These are phyloP conservation scores for Diorhabda carinulata DNA, from an alignment of 1,140 invertebrate genomes.

Conservation along the genomic window DNA sequence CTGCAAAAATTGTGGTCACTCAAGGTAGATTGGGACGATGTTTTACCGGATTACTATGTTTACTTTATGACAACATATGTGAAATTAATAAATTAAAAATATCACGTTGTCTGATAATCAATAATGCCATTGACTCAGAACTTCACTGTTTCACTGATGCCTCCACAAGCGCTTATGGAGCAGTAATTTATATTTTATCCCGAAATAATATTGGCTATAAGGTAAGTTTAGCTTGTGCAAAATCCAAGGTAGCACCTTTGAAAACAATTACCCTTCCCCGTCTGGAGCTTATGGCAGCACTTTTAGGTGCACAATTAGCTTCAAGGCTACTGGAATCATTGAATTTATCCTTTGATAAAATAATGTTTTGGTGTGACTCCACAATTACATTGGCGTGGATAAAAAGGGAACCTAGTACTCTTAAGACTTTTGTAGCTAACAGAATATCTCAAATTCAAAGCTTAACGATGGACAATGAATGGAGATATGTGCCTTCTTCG, in stretches of 20 bases:
- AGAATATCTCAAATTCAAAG: slow-evolving; percentile 43
- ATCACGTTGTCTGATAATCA: slow-evolving; percentile 1
- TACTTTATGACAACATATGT: slow-evolving; percentile 13
- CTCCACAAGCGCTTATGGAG: slow-evolving; percentile 39
- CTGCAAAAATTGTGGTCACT: slow-evolving; percentile 49
- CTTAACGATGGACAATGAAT: slow-evolving; percentile 30
- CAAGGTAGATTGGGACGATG: slow-evolving; percentile 24
- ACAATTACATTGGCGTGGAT: slow-evolving; percentile 44
- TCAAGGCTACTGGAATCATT: slow-evolving; percentile 20
- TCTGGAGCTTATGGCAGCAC: slow-evolving; percentile 31
- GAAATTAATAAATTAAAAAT: slow-evolving; percentile 11
- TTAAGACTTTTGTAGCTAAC: slow-evolving; percentile 44
- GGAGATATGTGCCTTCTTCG: slow-evolving; percentile 41
- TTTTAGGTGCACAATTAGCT: slow-evolving; percentile 26
- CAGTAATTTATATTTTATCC: slow-evolving; percentile 35
- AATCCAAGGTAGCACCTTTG: slow-evolving; percentile 38
- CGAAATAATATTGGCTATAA: slow-evolving; percentile 16
- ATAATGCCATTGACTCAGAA: slow-evolving; percentile 15
- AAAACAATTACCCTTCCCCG: slow-evolving; percentile 39
- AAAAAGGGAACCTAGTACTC: slow-evolving; percentile 23
- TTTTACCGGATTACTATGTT: slow-evolving; percentile 12
- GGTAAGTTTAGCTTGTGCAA: slow-evolving; percentile 33
- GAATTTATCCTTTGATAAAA: slow-evolving; percentile 16
- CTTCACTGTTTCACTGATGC: slow-evolving; percentile 43
- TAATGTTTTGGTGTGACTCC: slow-evolving; percentile 46